These are phyloP conservation scores for Ceryle rudis DNA, from an alignment of 2,797 vertebrate species.

Conservation along the genomic window DNA sequence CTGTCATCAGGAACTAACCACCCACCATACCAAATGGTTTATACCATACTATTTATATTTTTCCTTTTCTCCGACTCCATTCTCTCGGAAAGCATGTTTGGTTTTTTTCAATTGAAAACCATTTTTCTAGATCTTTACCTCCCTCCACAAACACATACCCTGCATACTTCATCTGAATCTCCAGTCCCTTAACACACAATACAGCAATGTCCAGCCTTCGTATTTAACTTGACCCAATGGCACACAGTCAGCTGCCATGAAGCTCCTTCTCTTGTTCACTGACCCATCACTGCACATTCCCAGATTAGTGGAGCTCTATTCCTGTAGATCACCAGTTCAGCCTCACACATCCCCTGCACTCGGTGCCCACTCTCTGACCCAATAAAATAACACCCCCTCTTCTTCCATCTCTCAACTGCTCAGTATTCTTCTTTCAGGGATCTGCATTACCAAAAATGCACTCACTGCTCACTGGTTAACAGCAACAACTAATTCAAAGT, in stretches of 20 bases:
- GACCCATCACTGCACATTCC: slow-evolving; percentile 60
- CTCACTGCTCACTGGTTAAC: slow-evolving; percentile 27
- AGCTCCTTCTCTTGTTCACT: slow-evolving; percentile 52
- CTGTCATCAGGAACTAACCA: slow-evolving; percentile 33
- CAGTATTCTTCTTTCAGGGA: slow-evolving; percentile 6
- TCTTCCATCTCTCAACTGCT: slow-evolving; percentile 42
- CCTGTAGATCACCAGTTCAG: slow-evolving; percentile 27
- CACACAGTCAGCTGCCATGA: slow-evolving; percentile 30
- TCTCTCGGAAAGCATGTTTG: background rate
- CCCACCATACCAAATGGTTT: slow-evolving; percentile 20
- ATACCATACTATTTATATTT: background rate
- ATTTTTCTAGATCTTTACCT: slow-evolving; percentile 45
- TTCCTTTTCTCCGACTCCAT: background rate
- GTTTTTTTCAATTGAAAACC: background rate
- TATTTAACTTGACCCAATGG: slow-evolving; percentile 45
- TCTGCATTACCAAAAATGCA: slow-evolving; percentile 46
- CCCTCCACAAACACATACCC: background rate
- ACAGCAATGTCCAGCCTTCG: background rate
- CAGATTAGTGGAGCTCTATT: background rate
- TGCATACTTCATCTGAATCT: slow-evolving; percentile 15
- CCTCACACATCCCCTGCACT: slow-evolving; percentile 33
- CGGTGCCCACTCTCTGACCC: slow-evolving; percentile 32
- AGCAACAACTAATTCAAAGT: slow-evolving; percentile 73
- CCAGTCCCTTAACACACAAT: background rate
- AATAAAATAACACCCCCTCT: background rate